A percentile compares a stretch with the other conserved stretches of the same genome.
Conservation (phyloP, 2,113 vertebrate genomes). For the Prinia subflava region DNA sequence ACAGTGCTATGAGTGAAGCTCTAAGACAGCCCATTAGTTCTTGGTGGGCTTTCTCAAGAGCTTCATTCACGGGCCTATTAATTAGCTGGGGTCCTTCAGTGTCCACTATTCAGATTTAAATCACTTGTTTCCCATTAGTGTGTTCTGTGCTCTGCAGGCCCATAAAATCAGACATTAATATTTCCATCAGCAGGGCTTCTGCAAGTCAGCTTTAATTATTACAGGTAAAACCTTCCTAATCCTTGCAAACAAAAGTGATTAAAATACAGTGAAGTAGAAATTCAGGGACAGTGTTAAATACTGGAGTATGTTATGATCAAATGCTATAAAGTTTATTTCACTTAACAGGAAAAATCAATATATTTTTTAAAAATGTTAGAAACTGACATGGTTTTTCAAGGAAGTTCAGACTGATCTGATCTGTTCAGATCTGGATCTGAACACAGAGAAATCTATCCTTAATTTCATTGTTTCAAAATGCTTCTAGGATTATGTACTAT, state of each 20-base stretch:
- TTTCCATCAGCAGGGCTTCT: slow-evolving; percentile 57
- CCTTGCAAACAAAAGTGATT: slow-evolving; percentile 60
- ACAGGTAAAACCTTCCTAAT: slow-evolving; percentile 57
- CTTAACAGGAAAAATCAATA: background rate
- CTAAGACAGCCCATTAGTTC: background rate
- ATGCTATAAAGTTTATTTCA: background rate
- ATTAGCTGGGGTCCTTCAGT: slow-evolving; percentile 59
- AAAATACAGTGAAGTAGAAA: slow-evolving; percentile 49
- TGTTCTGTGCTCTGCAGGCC: slow-evolving; percentile 18
- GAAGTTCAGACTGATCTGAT: background rate
- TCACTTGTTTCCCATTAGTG: slow-evolving; percentile 68
- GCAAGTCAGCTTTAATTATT: slow-evolving; percentile 66
- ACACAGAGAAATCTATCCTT: background rate
- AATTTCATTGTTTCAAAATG: background rate
- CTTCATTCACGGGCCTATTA: slow-evolving; percentile 58
- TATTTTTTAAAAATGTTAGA: background rate
- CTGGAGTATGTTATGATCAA: background rate
- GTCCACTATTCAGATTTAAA: slow-evolving; percentile 15
- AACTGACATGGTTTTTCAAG: background rate
- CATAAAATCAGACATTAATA: slow-evolving; percentile 61
- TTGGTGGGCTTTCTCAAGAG: background rate
- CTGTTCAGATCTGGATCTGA: no score
- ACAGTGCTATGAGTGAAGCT: background rate
- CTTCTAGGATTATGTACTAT: background rate
- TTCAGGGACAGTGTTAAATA: slow-evolving; percentile 7